Evolutionary conservation across 2,113 vertebrate species (phyloP).

Genomic region (pig (Sus scrofa)): T2T-Sscrofa CM000819.6:8899501-8900000

Average conservation of each 20-base stretch:
- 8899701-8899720: not conserved
- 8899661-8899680: not conserved
- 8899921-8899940: not conserved
- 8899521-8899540: slow-evolving; percentile 18
- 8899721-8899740: not conserved
- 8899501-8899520: not conserved
- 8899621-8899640: not conserved
- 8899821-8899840: not conserved
- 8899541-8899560: not conserved
- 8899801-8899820: slow-evolving; percentile 11
- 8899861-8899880: not conserved
- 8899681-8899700: not conserved
- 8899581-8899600: not conserved
- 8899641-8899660: not conserved
- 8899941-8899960: not conserved
- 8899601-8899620: slow-evolving; percentile 13
- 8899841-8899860: not conserved
- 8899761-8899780: not conserved
- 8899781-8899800: not conserved
- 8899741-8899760: not conserved
- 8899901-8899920: not conserved
- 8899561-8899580: not conserved
- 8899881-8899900: not conserved
- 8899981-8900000: not conserved
- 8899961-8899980: not conserved